These are phyloP conservation scores for Apoda limacodes DNA, from an alignment of 2,888 invertebrate species.

Conservation along the genomic window DNA sequence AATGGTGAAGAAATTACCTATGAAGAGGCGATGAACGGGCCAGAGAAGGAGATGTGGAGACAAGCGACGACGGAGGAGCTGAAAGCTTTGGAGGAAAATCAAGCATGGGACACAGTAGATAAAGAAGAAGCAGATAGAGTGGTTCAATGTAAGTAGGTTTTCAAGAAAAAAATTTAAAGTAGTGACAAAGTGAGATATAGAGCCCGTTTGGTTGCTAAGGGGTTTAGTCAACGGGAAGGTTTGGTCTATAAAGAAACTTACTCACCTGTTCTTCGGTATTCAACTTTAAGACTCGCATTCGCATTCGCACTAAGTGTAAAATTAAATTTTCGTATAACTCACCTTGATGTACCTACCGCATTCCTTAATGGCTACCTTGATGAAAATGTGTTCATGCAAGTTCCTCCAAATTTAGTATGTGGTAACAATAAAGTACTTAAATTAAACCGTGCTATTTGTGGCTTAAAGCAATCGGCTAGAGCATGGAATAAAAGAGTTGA, in stretches of 20 bases:
- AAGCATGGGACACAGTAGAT: constrained; percentile 19
- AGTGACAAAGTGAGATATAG: constrained; percentile 16
- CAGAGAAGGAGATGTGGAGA: too few species aligned
- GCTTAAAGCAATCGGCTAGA: constrained; percentile 10
- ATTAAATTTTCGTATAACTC: constrained; percentile 4
- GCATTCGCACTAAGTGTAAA: too few species aligned
- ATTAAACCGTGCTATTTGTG: constrained; percentile 13
- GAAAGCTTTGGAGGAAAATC: constrained; percentile 16
- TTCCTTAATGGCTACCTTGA: constrained; percentile 9
- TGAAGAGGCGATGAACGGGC: too few species aligned
- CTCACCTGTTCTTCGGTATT: too few species aligned
- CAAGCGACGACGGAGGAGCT: constrained; percentile 17
- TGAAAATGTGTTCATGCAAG: constrained; percentile 10
- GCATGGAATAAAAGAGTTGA: constrained; percentile 9
- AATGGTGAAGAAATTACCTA: too few species aligned
- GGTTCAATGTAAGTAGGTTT: constrained; percentile 20
- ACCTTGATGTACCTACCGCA: constrained; percentile 10
- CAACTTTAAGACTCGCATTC: too few species aligned
- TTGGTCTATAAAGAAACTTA: constrained; percentile 14
- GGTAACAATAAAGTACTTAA: constrained; percentile 11
- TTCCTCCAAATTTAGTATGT: constrained; percentile 1
- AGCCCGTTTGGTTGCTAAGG: constrained; percentile 17
- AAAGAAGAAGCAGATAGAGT: constrained; percentile 8
- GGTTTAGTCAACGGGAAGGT: constrained; percentile 10
- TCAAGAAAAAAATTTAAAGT: too few species aligned